Conservation (phyloP, 2,797 vertebrate genomes). For the Syndactyla subalaris region DNA sequence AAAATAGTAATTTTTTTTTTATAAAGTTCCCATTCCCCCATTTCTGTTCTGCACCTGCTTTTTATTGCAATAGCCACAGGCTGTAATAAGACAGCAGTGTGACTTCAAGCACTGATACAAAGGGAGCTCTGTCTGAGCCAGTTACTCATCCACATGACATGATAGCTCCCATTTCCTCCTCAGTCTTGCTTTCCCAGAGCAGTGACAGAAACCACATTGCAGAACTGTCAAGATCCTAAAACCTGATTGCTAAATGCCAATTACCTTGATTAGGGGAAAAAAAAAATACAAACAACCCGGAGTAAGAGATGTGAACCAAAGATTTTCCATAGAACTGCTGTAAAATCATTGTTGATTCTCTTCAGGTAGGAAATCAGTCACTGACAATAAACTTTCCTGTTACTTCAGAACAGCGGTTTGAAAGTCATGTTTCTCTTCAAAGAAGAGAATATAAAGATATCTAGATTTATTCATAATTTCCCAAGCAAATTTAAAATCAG, state of each 20-base stretch:
- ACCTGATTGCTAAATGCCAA: constrained; percentile 53
- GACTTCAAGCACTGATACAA: constrained; percentile 43
- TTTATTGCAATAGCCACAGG: constrained; percentile 64
- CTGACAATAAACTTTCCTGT: background rate
- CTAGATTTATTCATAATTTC: background rate
- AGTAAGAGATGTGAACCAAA: accelerated
- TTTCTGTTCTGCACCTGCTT: constrained; percentile 62
- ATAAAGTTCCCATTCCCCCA: background rate
- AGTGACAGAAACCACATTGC: constrained; percentile 62
- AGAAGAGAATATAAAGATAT: background rate
- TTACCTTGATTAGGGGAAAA: constrained; percentile 22
- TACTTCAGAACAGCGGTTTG: background rate
- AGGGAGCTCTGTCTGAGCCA: constrained; percentile 60
- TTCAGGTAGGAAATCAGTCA: background rate
- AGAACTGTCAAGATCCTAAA: constrained; percentile 61
- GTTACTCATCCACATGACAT: constrained; percentile 65
- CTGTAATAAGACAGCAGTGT: constrained; percentile 44
- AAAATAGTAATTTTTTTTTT: background rate
- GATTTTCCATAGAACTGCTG: background rate
- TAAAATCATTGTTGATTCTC: background rate
- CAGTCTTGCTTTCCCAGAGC: constrained; percentile 54
- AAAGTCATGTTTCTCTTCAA: background rate
- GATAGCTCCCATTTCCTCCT: constrained; percentile 69
- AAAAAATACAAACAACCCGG: no score
- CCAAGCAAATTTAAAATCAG: background rate